phyloP scores from a whole-genome alignment of 2,888 invertebrate species.

The Venustoraphidia nigricollis region DNA sequence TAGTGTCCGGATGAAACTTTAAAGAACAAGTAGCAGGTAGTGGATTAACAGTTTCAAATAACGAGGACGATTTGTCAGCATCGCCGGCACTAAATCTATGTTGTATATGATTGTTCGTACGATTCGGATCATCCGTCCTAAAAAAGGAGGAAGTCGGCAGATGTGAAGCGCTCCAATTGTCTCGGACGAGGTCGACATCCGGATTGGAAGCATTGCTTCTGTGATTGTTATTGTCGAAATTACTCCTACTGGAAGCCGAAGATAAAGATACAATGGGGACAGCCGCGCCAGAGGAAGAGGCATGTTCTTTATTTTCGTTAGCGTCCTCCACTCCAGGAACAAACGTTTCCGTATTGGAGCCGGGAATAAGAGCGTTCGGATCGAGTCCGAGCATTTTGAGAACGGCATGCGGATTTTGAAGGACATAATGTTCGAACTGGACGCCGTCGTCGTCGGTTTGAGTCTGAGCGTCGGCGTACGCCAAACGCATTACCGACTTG shows the following conservation, averaged over 20 bases:
- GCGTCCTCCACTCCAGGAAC: conserved; percentile 17
- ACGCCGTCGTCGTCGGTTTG: conserved; percentile 49
- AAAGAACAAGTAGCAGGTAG: conserved; percentile 50
- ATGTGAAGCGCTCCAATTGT: conserved; percentile 17
- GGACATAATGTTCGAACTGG: conserved; percentile 45
- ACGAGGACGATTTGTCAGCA: conserved; percentile 39
- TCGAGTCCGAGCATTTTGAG: conserved; percentile 59
- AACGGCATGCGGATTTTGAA: conserved; percentile 57
- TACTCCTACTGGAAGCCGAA: neutral
- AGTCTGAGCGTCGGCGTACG: conserved; percentile 30
- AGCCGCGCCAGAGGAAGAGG: no score
- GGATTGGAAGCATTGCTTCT: conserved; percentile 27
- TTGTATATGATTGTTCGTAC: conserved; percentile 24
- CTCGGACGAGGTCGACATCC: conserved; percentile 23
- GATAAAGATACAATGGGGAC: no score
- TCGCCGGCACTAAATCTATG: conserved; percentile 57
- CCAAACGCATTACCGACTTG: conserved; percentile 28
- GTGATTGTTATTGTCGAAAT: conserved; percentile 10
- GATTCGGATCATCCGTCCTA: no score
- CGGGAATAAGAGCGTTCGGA: conserved; percentile 41
- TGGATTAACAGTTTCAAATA: conserved; percentile 37
- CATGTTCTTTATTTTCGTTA: neutral
- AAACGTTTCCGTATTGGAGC: conserved; percentile 42
- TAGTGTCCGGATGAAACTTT: conserved; percentile 34
- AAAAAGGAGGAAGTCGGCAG: no score